phyloP scores from a whole-genome alignment of 2,113 vertebrate species.

The Phylloscopus whistleri region DNA sequence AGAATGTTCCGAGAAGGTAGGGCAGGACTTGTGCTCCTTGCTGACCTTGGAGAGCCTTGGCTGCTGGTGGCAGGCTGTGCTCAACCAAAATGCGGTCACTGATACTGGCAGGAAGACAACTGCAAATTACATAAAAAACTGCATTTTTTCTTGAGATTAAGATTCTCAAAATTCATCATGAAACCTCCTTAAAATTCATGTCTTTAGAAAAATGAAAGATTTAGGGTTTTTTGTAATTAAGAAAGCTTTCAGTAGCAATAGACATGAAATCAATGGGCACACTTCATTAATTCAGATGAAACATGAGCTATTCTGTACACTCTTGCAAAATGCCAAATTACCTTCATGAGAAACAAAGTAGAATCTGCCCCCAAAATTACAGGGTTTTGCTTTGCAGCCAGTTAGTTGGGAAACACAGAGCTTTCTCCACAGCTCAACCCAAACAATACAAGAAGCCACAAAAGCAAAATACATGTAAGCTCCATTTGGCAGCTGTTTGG shows the following conservation, averaged over 20 bases:
- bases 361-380: background rate
- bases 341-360: background rate
- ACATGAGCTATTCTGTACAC: background rate
- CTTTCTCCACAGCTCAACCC: background rate
- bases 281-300: background rate
- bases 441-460: rapidly evolving
- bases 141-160: background rate
- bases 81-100: background rate
- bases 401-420: rapidly evolving
- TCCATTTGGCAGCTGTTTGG: background rate
- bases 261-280: background rate
- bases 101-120: background rate
- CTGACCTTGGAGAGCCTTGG: rapidly evolving
- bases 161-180: background rate
- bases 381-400: background rate
- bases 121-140: background rate
- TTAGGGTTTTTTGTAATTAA: background rate
- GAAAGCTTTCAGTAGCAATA: background rate
- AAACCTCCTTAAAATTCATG: background rate
- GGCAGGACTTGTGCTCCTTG: background rate
- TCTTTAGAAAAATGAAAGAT: background rate
- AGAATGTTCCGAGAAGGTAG: background rate
- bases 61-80: background rate
- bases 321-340: background rate
- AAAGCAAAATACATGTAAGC: background rate